Conservation (phyloP, 2,113 vertebrate species). For the Tylochromis polylepis region DNA sequence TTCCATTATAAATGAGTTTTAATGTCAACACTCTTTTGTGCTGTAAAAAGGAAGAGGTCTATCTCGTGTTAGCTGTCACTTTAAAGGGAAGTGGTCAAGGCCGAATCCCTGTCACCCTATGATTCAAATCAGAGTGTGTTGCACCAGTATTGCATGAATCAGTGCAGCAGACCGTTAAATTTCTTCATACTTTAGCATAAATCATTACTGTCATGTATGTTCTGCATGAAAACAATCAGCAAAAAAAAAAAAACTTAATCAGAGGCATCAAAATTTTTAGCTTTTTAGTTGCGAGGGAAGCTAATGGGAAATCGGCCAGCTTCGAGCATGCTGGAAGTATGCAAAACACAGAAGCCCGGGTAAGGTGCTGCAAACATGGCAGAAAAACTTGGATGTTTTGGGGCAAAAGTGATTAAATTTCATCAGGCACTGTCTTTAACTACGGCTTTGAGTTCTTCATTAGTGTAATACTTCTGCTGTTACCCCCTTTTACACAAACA, state of each 20-base stretch:
- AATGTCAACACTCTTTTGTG: not conserved
- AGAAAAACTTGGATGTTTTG: not conserved
- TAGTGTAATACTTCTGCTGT: not conserved
- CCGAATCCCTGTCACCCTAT: not conserved
- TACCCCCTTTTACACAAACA: not conserved
- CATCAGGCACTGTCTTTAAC: not conserved
- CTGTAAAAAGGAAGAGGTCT: not conserved
- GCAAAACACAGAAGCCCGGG: not conserved
- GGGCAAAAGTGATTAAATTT: not conserved
- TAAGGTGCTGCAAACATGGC: not conserved
- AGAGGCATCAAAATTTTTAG: not conserved
- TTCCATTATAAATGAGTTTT: not conserved
- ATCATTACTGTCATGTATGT: not conserved
- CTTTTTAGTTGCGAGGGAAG: not conserved
- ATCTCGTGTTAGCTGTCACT: not conserved
- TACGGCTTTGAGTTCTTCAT: too few species aligned
- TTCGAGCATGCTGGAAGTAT: not conserved
- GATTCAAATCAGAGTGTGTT: not conserved
- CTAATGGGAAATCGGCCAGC: not conserved
- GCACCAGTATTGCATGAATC: not conserved
- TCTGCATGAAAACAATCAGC: not conserved
- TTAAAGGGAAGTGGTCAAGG: not conserved
- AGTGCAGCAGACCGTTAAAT: not conserved
- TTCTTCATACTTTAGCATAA: not conserved
- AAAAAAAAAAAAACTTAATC: not conserved